Conservation (phyloP, 2,797 vertebrate species). For the Tangara arthus region DNA sequence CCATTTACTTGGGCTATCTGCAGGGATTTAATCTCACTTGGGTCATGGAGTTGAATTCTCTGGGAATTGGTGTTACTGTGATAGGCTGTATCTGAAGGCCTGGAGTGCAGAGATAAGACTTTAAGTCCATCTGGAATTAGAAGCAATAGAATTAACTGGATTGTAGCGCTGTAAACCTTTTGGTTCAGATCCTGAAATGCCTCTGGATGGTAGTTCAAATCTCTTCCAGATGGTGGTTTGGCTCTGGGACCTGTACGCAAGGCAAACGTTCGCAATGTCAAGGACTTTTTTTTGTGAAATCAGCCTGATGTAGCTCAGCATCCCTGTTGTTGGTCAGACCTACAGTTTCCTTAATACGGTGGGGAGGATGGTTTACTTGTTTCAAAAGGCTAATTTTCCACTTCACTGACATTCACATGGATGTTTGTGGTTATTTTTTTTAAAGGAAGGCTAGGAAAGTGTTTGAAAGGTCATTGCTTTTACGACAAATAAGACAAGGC, state of each 20-base stretch:
- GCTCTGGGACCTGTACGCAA: background rate
- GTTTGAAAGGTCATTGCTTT: conserved; percentile 49
- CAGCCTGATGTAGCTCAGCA: background rate
- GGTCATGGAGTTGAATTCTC: conserved; percentile 69
- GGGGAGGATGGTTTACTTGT: background rate
- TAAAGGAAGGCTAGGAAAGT: background rate
- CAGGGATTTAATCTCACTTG: conserved; percentile 73
- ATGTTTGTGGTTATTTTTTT: conserved; percentile 10
- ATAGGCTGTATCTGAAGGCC: conserved; percentile 72
- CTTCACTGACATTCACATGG: background rate
- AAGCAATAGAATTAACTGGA: conserved; percentile 69
- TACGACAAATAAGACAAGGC: background rate
- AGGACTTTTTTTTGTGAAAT: conserved; percentile 5
- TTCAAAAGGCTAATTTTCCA: conserved; percentile 31
- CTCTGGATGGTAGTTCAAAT: conserved; percentile 61
- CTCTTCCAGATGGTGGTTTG: conserved; percentile 45
- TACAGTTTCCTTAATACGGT: background rate
- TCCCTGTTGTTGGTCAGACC: background rate
- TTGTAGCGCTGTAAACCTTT: conserved; percentile 66
- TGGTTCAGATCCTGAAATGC: conserved; percentile 61
- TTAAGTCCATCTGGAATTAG: conserved; percentile 72
- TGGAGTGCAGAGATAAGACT: conserved; percentile 76
- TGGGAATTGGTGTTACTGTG: conserved; percentile 66
- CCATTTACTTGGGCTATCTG: conserved; percentile 74
- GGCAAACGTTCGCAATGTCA: conserved; percentile 2